Evolutionary conservation across 1,140 invertebrate species (phyloP).

Genomic region (Macrobrachium rosenbergii): DNA sequence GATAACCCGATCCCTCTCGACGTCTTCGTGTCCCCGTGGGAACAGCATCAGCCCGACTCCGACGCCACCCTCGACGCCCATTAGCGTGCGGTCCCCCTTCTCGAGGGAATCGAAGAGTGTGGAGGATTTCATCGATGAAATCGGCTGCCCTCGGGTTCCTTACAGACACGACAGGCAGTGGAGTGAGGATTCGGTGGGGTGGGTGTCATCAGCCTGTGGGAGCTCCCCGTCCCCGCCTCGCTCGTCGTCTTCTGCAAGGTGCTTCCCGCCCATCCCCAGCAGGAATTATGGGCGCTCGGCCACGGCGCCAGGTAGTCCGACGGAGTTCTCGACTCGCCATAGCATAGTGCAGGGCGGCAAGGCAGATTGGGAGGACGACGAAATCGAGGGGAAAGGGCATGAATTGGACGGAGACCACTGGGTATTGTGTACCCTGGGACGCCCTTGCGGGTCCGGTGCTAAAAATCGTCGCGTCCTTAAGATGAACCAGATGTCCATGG

Average conservation of each 20-base stretch:
- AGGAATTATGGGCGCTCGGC: not conserved
- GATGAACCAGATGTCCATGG: conserved; percentile 36
- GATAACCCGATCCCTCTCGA: not conserved
- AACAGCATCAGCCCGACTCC: not conserved
- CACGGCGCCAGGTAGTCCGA: not conserved
- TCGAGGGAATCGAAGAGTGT: too few species aligned
- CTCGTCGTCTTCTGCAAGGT: not conserved
- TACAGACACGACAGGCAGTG: not conserved
- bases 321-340: not conserved
- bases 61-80: conserved; percentile 27
- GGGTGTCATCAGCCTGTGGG: not conserved
- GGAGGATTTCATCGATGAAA: too few species aligned
- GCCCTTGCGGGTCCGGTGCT: not conserved
- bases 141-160: too few species aligned
- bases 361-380: not conserved
- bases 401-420: conserved; percentile 7
- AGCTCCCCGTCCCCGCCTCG: not conserved
- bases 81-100: too few species aligned
- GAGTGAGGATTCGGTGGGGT: not conserved
- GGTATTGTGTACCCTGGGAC: conserved; percentile 29
- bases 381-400: not conserved
- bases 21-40: not conserved
- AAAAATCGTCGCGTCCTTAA: not conserved
- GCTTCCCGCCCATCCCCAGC: not conserved
- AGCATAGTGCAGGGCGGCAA: not conserved